Evolutionary conservation across 2,113 vertebrate genomes (phyloP).

Genomic region (Pachycephala philippinensis): DNA sequence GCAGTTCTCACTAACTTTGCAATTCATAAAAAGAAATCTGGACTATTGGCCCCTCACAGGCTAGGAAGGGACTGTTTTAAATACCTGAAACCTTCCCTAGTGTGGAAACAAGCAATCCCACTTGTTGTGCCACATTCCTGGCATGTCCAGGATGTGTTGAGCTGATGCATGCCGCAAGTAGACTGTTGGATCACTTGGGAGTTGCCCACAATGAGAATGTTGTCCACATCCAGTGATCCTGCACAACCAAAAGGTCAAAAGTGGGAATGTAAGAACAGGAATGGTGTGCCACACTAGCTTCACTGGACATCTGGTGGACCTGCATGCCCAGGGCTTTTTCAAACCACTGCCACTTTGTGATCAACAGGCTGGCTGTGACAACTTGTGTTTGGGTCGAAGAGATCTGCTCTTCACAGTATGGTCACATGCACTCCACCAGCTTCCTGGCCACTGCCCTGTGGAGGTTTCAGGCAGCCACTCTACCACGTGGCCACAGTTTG

Average conservation of each 20-base stretch:
- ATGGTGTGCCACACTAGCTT: background rate
- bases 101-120: background rate
- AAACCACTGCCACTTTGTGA: background rate
- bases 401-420: background rate
- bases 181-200: background rate
- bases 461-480: background rate
- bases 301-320: background rate
- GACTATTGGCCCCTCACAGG: background rate
- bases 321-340: background rate
- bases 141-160: background rate
- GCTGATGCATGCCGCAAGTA: background rate
- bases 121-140: background rate
- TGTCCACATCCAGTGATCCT: fast-evolving
- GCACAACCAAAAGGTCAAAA: background rate
- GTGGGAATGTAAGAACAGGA: background rate
- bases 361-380: fast-evolving
- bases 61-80: background rate
- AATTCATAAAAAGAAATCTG: background rate
- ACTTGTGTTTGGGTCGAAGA: background rate
- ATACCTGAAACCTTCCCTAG: background rate
- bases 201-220: fast-evolving
- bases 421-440: fast-evolving
- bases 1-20: background rate
- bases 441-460: background rate
- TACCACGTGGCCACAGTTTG: background rate